Conservation (phyloP, 2,797 vertebrate species). For the Meda fulgida region DNA sequence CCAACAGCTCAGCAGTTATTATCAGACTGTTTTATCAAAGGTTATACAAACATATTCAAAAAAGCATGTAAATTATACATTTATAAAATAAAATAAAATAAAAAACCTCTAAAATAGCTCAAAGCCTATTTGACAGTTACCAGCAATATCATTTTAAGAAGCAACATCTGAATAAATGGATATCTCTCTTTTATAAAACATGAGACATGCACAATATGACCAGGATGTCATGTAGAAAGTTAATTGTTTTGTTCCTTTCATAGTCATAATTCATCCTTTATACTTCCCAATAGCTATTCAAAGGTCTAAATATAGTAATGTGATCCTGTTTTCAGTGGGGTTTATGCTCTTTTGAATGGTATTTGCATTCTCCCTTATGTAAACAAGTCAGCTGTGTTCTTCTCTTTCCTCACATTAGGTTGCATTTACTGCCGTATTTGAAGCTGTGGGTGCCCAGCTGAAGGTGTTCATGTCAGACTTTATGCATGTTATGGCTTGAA, state of each 20-base stretch:
- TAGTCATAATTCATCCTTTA: not conserved
- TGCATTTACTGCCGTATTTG: not conserved
- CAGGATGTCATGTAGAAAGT: not conserved
- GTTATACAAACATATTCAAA: not conserved
- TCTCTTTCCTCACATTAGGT: slow-evolving; percentile 10
- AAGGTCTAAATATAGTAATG: not conserved
- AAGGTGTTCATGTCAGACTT: not conserved
- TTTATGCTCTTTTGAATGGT: not conserved
- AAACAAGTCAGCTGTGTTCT: not conserved
- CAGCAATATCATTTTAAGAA: not conserved
- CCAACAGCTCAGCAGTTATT: not conserved
- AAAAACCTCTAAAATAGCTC: not conserved
- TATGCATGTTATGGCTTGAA: not conserved
- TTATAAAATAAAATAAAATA: not conserved
- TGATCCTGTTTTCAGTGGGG: not conserved
- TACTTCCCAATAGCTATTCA: not conserved
- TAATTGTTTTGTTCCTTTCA: not conserved
- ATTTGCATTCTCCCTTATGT: not conserved
- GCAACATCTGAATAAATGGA: not conserved
- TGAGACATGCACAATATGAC: not conserved
- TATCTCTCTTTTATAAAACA: not conserved
- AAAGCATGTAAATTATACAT: too few species aligned
- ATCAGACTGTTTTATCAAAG: not conserved
- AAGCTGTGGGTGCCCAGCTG: not conserved
- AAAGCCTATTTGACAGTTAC: not conserved